Evolutionary conservation across 2,113 vertebrate species (phyloP).

Genomic region (Cynoglossus semilaevis): DNA sequence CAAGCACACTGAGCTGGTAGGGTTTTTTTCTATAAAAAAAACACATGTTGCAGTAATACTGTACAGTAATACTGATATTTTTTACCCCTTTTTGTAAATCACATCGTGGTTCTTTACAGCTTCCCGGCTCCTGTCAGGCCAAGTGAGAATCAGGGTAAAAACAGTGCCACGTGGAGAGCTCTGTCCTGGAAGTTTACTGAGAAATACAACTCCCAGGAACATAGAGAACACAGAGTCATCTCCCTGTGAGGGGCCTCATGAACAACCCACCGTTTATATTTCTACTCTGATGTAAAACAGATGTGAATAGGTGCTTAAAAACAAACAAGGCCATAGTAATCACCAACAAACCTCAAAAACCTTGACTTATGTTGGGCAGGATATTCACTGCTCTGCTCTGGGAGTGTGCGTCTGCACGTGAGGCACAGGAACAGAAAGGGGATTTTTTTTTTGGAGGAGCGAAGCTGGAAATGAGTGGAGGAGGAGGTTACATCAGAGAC

Average conservation of each 20-base stretch:
- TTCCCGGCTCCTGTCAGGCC: slow-evolving; percentile 20
- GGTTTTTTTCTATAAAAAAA: neutral
- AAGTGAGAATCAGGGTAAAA: slow-evolving; percentile 21
- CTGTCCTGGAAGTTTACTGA: slow-evolving; percentile 18
- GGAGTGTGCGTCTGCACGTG: slow-evolving; percentile 42
- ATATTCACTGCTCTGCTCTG: slow-evolving; percentile 2
- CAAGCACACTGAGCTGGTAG: slow-evolving; percentile 42
- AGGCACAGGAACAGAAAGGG: slow-evolving; percentile 42
- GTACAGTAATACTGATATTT: too few relatives aligned
- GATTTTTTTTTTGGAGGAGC: slow-evolving; percentile 14
- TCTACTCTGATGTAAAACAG: slow-evolving; percentile 58
- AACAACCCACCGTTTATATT: slow-evolving; percentile 7
- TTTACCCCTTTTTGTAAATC: neutral
- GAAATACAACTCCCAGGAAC: slow-evolving; percentile 38
- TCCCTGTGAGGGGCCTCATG: slow-evolving; percentile 7
- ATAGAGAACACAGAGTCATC: slow-evolving; percentile 54
- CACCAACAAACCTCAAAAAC: slow-evolving; percentile 35
- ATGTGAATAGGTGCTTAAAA: slow-evolving; percentile 51
- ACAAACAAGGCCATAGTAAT: slow-evolving; percentile 30
- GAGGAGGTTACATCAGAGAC: slow-evolving; percentile 39
- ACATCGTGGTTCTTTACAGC: neutral
- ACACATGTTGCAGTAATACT: neutral
- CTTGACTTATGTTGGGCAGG: slow-evolving; percentile 20
- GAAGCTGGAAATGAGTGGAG: slow-evolving; percentile 18
- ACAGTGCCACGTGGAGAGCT: slow-evolving; percentile 49